Conservation (phyloP, 2,113 vertebrate genomes). For the Calonectris borealis region DNA sequence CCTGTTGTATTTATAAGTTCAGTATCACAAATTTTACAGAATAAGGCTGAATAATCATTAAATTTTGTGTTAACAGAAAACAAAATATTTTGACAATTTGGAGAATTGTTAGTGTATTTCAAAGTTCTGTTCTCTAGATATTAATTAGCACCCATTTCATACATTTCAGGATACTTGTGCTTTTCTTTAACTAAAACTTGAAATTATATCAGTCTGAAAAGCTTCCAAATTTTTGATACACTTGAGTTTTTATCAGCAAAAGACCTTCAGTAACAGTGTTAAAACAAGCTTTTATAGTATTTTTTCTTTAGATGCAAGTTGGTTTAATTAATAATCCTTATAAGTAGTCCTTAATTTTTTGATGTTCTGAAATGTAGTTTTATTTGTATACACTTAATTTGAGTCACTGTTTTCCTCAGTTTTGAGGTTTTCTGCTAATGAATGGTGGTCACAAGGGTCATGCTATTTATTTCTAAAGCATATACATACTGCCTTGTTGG, state of each 20-base stretch:
- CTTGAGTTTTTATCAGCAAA: not conserved
- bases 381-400: not conserved
- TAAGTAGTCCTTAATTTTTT: not conserved
- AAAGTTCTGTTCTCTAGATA: not conserved
- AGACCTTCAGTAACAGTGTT: not conserved
- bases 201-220: not conserved
- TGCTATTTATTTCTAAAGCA: not conserved
- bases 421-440: not conserved
- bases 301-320: not conserved
- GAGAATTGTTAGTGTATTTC: not conserved
- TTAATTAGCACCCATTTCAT: not conserved
- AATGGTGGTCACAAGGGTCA: not conserved
- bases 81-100: not conserved
- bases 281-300: not conserved
- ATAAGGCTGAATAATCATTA: not conserved
- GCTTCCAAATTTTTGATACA: not conserved
- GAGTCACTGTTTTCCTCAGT: not conserved
- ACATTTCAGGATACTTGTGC: not conserved
- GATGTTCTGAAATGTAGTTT: not conserved
- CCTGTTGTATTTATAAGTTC: not conserved
- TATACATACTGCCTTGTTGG: not conserved
- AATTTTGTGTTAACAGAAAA: not conserved
- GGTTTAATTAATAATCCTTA: not conserved
- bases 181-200: not conserved
- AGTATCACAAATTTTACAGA: not conserved